These are phyloP conservation scores for Neocloeon triangulifer DNA, from an alignment of 1,140 invertebrate genomes.

Conservation along the genomic window DNA sequence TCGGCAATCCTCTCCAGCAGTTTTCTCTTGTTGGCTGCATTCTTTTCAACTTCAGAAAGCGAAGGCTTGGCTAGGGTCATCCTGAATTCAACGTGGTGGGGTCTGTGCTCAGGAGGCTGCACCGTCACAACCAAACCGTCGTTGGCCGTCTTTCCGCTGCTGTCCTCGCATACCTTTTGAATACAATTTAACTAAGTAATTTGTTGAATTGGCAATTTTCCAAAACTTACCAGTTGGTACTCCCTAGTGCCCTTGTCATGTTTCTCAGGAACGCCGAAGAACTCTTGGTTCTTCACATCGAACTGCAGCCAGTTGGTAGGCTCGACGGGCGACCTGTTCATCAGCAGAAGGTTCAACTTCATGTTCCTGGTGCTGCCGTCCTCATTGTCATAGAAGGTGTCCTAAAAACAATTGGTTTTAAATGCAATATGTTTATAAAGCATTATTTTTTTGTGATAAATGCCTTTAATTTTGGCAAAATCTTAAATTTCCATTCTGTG, in stretches of 20 bases:
- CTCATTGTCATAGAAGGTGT: conserved; percentile 76
- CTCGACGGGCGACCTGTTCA: conserved; percentile 39
- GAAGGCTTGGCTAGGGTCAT: conserved; percentile 54
- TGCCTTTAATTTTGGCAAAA: neutral
- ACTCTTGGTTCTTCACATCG: conserved; percentile 68
- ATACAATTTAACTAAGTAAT: neutral
- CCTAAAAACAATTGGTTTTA: conserved; percentile 31
- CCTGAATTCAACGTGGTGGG: conserved; percentile 45
- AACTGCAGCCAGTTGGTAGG: conserved; percentile 70
- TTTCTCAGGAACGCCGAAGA: conserved; percentile 56
- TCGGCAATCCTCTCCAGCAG: conserved; percentile 54
- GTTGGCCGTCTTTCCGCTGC: conserved; percentile 38
- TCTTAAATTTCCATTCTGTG: neutral
- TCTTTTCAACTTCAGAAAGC: conserved; percentile 43
- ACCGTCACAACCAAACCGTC: conserved; percentile 63
- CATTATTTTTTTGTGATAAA: no score
- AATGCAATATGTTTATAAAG: no score
- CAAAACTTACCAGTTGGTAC: conserved; percentile 41
- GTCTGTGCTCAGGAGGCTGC: conserved; percentile 17
- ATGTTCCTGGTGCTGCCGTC: conserved; percentile 51
- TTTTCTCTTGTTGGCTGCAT: conserved; percentile 40
- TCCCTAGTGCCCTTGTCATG: conserved; percentile 42
- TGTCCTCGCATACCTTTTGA: conserved; percentile 27
- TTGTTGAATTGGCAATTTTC: neutral
- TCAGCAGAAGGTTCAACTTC: conserved; percentile 45